Percentiles rank a stretch among this genome's conserved stretches.
phyloP scores from a whole-genome alignment of 2,113 vertebrate species.

The Oriolus oriolus region DNA sequence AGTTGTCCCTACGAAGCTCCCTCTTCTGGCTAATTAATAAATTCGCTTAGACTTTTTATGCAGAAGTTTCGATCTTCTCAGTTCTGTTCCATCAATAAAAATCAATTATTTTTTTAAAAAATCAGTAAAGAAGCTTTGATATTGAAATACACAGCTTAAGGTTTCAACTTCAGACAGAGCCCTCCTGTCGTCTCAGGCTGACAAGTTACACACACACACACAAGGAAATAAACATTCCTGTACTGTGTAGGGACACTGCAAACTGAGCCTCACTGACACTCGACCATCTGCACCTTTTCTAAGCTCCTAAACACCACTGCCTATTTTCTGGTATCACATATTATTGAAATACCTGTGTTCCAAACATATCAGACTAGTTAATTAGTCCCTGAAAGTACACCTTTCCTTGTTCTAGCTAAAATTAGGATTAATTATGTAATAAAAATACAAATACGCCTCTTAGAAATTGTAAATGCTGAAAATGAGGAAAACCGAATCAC shows the following conservation, averaged over 20 bases:
- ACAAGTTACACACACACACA: background rate
- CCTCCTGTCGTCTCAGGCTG: background rate
- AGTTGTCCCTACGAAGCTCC: background rate
- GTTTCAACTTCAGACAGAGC: background rate
- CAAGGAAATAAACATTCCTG: background rate
- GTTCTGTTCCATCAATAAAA: background rate
- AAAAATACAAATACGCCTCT: background rate
- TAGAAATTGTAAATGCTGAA: background rate
- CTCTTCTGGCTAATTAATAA: constrained; percentile 47
- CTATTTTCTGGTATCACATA: background rate
- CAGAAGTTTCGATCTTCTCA: background rate
- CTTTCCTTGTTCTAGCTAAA: background rate
- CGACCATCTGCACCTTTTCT: background rate
- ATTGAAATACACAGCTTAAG: background rate
- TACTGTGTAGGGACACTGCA: background rate
- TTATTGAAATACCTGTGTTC: background rate
- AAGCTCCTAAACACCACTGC: background rate
- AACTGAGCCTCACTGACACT: background rate
- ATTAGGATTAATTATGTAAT: background rate
- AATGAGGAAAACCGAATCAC: background rate
- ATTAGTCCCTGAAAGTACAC: background rate
- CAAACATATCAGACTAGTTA: background rate
- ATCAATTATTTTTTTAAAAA: background rate
- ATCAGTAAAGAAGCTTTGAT: background rate
- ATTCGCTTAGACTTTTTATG: background rate